Percentiles rank a stretch among this genome's conserved stretches.
phyloP scores from a whole-genome alignment of 92 coral and sea anemone genomes.

The Paramuricea clavata region DNA sequence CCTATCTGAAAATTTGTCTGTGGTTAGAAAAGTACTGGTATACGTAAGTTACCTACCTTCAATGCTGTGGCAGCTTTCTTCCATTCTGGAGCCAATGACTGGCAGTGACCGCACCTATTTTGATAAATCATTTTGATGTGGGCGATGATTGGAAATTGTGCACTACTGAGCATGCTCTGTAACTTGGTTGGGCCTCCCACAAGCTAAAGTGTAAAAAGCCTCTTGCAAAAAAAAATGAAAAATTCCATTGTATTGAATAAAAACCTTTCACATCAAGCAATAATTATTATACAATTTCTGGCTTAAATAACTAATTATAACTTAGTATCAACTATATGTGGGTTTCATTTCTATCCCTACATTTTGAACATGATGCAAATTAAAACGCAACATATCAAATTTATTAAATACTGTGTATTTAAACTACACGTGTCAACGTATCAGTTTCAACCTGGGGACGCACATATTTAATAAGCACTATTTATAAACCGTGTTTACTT shows the following conservation, averaged over 20 bases:
- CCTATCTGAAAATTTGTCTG: not conserved
- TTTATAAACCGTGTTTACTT: not conserved
- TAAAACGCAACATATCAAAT: too few relatives aligned
- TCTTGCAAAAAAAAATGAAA: too few relatives aligned
- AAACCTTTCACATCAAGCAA: not conserved
- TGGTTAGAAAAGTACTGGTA: too few relatives aligned
- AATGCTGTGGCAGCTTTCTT: constrained; percentile 94
- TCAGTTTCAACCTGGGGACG: not conserved
- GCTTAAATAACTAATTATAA: too few relatives aligned
- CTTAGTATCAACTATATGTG: too few relatives aligned
- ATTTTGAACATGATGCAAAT: too few relatives aligned
- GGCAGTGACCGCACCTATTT: constrained; percentile 97
- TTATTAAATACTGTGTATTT: too few relatives aligned
- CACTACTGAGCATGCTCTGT: not conserved
- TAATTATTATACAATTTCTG: too few relatives aligned
- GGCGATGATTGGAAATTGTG: not conserved
- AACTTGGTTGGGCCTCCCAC: not conserved
- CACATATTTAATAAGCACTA: not conserved
- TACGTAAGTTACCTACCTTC: constrained; percentile 64
- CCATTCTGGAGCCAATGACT: constrained; percentile 99
- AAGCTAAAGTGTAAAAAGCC: too few relatives aligned
- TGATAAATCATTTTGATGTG: not conserved
- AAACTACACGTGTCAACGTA: not conserved
- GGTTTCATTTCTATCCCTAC: too few relatives aligned
- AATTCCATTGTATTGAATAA: too few relatives aligned